Percentiles rank a stretch among this genome's conserved stretches.
Conservation (phyloP, 1,140 invertebrate genomes). For the Conus ventricosus region DNA sequence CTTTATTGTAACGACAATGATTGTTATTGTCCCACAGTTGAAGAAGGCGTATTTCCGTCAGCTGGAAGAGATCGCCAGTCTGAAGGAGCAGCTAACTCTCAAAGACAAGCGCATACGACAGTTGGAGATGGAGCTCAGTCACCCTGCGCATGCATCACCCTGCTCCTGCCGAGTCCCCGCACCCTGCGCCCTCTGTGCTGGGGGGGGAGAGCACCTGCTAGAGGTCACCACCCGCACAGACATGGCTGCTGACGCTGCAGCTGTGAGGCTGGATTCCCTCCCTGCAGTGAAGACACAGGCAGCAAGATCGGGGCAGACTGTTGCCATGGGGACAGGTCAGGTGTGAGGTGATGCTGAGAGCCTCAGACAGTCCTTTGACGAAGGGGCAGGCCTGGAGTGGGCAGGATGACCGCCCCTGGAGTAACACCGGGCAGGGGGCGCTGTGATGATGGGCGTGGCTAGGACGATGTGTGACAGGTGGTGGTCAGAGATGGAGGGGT, state of each 20-base stretch:
- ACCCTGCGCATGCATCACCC: conserved; percentile 40
- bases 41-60: conserved; percentile 84
- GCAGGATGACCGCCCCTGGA: too few relatives aligned
- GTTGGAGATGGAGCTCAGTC: conserved; percentile 83
- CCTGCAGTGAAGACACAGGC: background rate
- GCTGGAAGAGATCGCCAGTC: conserved; percentile 84
- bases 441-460: too few relatives aligned
- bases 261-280: background rate
- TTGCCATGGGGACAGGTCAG: too few relatives aligned
- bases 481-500: background rate
- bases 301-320: background rate
- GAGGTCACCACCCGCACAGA: background rate
- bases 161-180: background rate
- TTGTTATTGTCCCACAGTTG: conserved; percentile 78
- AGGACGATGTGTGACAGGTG: too few relatives aligned
- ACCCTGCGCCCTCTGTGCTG: conserved; percentile 17
- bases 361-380: too few relatives aligned
- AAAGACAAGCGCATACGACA: conserved; percentile 86
- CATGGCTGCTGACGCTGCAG: background rate
- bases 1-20: background rate
- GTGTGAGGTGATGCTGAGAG: too few relatives aligned
- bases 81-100: conserved; percentile 84
- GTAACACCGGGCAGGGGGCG: too few relatives aligned
- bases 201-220: conserved; percentile 67
- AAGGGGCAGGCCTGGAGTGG: too few relatives aligned